Base-by-base conservation (phyloP, 2,797 vertebrate species). In the Helostoma temminkii region DNA sequence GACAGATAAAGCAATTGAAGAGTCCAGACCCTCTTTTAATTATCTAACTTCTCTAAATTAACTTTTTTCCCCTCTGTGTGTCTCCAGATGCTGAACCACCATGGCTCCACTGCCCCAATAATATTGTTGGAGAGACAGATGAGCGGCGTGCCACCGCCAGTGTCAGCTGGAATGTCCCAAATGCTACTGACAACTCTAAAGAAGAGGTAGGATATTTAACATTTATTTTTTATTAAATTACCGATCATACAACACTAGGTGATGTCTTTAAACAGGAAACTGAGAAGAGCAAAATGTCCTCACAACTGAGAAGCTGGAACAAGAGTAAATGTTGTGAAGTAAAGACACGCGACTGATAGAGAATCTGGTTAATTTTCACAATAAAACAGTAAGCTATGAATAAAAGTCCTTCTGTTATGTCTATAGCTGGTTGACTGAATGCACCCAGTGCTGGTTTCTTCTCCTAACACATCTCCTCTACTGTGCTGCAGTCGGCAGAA, bases 131-230 rank as follows among this genome's bases (percentile, higher is more conserved):
- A 14, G 88, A 92, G 59, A 97, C 96, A 10, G 90, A 94, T 52
- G 94, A 97, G 78, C 95, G 97, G 18, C 96, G 96, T 15, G 93
- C 95, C 65, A 95, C 96, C 16, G 95, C 96, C 57, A 96, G 95
- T 61, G 75, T 99, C 81, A 96, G 90, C 80, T 97, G 97, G 96
- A 87, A 91, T 28, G n/a, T 94, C 74, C 97, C 97, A 11, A 81
- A 69, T 6, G 91, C 95, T 59, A 86, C 85, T 1, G 97, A 99
- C 92, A 99, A 97, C 90, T 96, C 97, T 24, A 94, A 94, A 46
- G 94, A 96, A 57, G 95, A 98, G 95, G 98, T 96, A 74, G 75
- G 71, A 74, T 32, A 26, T 36, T 21, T 26, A 19, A n/a, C 15
- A 10, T 4, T 45, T 32, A 8, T 34, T 9, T 14, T 21, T 2